Base-by-base conservation (phyloP, 2,113 vertebrate genomes). In the Muscicapa adusta region DNA sequence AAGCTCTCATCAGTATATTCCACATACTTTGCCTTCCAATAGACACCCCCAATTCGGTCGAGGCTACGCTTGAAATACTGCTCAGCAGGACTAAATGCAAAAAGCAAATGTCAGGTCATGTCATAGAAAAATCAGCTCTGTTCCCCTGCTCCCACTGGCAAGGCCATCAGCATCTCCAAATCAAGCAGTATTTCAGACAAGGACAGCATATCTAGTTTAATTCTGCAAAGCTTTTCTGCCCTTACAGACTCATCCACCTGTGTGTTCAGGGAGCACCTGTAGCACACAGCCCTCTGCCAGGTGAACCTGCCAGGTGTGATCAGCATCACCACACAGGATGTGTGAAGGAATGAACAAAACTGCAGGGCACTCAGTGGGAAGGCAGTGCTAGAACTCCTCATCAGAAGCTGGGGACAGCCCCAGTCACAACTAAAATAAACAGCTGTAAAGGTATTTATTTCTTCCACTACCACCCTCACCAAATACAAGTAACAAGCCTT, bases 21-120 rank as follows among this genome's bases (percentile, higher is more conserved):
- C 95, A 97, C 95, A 9, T 97, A 98, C 33, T 89, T 97, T 23
- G 97, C 98, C 93, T 98, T 98, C 97, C 97, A 98, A 2, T 98
- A 98, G 75, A 95, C 97, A 51, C 98, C 98, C 14, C 98, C 98
- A 62, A 98, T 97, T 66, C 94, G 80, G 47, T 78, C 77, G 42
- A 34, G 67, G 58, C 83, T 57, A 31, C 50, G 97, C 79, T 83
- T 95, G 88, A 98, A 98, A 88, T 97, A 98, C 73, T 95, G 95
- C 53, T 97, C 96, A 78, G 98, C 89, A 43, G 78, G 83, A 91
- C 98, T 98, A 73, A 85, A 66, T 19, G n/a, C 72, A 93, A 58
- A 67, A 89, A 43, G 14, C 23, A 88, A 74, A 63, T 26, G 3
- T 74, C 72, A 95, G 20, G 47, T 63, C 12, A 87, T 18, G 81